Base-by-base conservation (phyloP, 2,888 invertebrate genomes). In the Zhuqinia jingwanae region DNA sequence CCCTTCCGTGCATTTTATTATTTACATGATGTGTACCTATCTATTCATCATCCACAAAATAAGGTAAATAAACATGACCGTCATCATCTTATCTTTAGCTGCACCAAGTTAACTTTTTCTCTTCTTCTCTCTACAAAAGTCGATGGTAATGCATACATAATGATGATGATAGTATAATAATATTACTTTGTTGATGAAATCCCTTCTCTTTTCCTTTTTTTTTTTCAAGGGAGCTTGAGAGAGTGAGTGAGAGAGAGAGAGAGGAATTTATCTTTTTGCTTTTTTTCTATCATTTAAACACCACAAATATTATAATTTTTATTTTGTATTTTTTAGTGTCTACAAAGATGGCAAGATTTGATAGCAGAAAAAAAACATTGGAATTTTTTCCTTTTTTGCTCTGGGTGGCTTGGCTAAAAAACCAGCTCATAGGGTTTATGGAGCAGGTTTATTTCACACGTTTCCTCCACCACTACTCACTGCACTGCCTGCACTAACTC, bases 401-500 rank as follows among this genome's bases (percentile, higher is more conserved):
- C 15, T 47, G 80, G 56, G 78, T 88, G 85, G 87, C 81, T 87
- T 36, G 36, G 36, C 8, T 36, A 8, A 36, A 36, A 68, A 88
- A 88, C 88, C 84, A 87, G 88, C 87, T 87, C 84, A 88, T 68
- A 88, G 81, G 87, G 88, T 87, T 88, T 88, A 88, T 87, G 87
- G 87, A 87, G 87, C 88, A 88, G 85, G 88, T 88, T 88, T 88
- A 80, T 85, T 88, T 88, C 88, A 87, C 88, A 88, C 88, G 88
- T 75, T 85, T 30, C 53, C 73, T 75, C 20, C n/a, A n/a, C n/a
- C n/a, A n/a, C 58, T 63, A 25, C 60, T 75, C 50, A 47, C 47
- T 30, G 25, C 22, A 36, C 60, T 45, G 15, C 36, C 30, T 20
- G 47, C 47, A 25, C 47, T 25, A 8, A 45, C 25, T 50, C 47